Percentiles rank a stretch among this genome's conserved stretches.
Conservation (phyloP, 2,888 invertebrate genomes). For the Esperia sulphurella region DNA sequence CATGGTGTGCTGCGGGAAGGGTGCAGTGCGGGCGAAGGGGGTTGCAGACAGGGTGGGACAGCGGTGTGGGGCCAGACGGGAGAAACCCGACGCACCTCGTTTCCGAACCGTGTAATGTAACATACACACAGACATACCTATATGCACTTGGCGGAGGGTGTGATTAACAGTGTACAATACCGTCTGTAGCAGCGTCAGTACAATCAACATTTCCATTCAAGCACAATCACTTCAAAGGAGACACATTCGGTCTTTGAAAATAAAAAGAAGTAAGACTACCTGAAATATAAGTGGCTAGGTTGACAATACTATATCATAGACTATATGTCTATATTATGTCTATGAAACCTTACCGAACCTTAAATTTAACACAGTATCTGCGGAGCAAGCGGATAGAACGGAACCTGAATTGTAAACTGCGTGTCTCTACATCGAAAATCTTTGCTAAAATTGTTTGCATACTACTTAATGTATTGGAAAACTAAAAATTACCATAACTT, state of each 20-base stretch:
- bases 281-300: too few relatives aligned
- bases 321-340: too few relatives aligned
- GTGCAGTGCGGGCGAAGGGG: slow-evolving; percentile 27
- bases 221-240: slow-evolving; percentile 9
- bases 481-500: too few relatives aligned
- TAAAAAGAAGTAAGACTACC: neutral
- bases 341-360: too few relatives aligned
- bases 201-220: slow-evolving; percentile 8
- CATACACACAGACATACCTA: slow-evolving; percentile 41
- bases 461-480: too few relatives aligned
- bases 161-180: slow-evolving; percentile 22
- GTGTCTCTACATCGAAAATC: too few relatives aligned
- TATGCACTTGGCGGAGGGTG: slow-evolving; percentile 39
- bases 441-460: too few relatives aligned
- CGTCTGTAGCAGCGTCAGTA: slow-evolving; percentile 17
- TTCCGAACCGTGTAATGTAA: slow-evolving; percentile 58
- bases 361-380: too few relatives aligned
- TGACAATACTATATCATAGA: too few relatives aligned
- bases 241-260: slow-evolving; percentile 8
- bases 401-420: too few relatives aligned
- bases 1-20: slow-evolving; percentile 40
- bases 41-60: slow-evolving; percentile 61
- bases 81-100: slow-evolving; percentile 68
- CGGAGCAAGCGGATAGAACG: too few relatives aligned
- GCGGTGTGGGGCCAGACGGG: slow-evolving; percentile 74